Evolutionary conservation across 92 coral and sea anemone genomes (phyloP).

Genomic region (Blastomussa wellsi): DNA sequence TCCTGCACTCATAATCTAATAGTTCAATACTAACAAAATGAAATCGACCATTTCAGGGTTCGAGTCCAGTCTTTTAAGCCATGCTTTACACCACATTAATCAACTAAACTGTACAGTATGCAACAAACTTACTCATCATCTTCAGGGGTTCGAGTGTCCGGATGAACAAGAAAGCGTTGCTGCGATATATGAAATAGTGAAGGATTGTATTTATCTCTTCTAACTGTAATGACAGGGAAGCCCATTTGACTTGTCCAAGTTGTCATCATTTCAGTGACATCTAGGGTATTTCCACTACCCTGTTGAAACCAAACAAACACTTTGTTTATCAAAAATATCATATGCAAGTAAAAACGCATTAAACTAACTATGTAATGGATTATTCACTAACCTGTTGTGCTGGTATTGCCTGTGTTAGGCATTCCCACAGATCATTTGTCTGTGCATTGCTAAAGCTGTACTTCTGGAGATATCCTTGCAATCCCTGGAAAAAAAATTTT

Average conservation of each 20-base stretch:
- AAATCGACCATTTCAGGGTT: too few relatives aligned
- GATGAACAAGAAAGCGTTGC: constrained; percentile 50
- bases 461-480: constrained; percentile 62
- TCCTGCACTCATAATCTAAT: too few relatives aligned
- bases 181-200: constrained; percentile 7
- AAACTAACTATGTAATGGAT: not conserved
- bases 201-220: not conserved
- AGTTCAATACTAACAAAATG: too few relatives aligned
- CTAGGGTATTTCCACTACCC: constrained; percentile 3
- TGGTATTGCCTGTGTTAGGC: constrained; percentile 55
- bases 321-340: not conserved
- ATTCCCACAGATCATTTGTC: constrained; percentile 86
- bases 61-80: too few relatives aligned
- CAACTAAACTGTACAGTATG: not conserved
- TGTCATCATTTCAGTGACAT: constrained; percentile 78
- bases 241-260: constrained; percentile 99
- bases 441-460: constrained; percentile 75
- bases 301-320: not conserved
- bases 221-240: constrained; percentile 76
- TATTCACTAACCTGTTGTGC: constrained; percentile 9
- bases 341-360: too few relatives aligned
- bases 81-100: too few relatives aligned
- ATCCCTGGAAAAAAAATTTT: constrained; percentile 28
- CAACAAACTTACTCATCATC: constrained; percentile 15
- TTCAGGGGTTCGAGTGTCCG: constrained; percentile 29